Base-by-base conservation (phyloP, 2,797 vertebrate genomes). In the Gymnothorax javanicus region DNA sequence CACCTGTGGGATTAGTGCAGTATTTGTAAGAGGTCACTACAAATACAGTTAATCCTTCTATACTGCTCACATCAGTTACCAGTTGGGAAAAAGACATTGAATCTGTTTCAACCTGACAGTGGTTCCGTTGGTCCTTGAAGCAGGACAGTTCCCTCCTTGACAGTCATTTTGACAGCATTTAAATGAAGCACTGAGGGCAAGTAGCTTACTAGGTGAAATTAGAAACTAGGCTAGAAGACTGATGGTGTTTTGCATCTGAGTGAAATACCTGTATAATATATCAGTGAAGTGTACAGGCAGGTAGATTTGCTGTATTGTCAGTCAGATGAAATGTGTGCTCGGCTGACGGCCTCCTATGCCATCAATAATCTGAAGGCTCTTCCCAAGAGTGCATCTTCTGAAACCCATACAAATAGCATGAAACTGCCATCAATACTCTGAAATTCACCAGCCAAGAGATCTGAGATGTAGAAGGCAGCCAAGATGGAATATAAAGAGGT, bases 31-130 rank as follows among this genome's bases (percentile, higher is more conserved):
- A 3, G 59, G 52, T 73, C 17, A 57, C 56, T 43, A 57, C 7
- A n/a, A 50, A n/a, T 27, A 23, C 86, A 86, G 50, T 54, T 79
- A 83, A 59, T 87, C 86, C 62, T 67, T n/a, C 54, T 58, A 17
- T 82, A 86, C 85, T 83, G 62, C 60, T 27, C 17, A 43, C 62
- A 82, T 87, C 73, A 83, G 50, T 3, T 5, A 15, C 33, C n/a
- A 33, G 83, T 43, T 64, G 71, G 54, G 54, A 71, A 83, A 27
- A 43, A 25, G 81, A 62, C 81, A 23, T 71, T 86, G 54, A 82
- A 67, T 86, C 57, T 27, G 7, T 83, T 43, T 82, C 56, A 58
- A 33, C 59, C 58, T 43, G 25, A 13, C 25, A 33, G 69, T 33
- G 69, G 69, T 73, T 33, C 69, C 43, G 11, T 33, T 4, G 69